Percentiles rank a stretch among this genome's conserved stretches.
Conservation (phyloP, 2,888 invertebrate species). For the Heliconius aoede region DNA sequence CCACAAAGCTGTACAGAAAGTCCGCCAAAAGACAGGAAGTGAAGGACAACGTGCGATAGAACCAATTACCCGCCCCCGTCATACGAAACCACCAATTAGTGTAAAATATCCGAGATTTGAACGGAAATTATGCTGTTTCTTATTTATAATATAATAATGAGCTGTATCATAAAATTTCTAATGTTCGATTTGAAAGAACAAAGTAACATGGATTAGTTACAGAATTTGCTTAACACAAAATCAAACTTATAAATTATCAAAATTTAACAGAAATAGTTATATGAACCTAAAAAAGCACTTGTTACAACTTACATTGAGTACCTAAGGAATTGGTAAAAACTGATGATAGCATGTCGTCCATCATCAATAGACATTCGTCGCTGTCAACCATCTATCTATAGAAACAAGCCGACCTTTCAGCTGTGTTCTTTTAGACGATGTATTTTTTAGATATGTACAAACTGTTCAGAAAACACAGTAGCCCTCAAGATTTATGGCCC, state of each 20-base stretch:
- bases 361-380: slow-evolving; percentile 34
- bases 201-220: neutral
- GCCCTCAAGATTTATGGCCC: slow-evolving; percentile 74
- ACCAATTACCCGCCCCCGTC: slow-evolving; percentile 81
- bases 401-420: slow-evolving; percentile 46
- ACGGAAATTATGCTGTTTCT: slow-evolving; percentile 64
- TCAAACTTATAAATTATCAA: neutral
- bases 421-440: slow-evolving; percentile 37
- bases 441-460: slow-evolving; percentile 39
- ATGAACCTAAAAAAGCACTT: no score
- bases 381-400: slow-evolving; percentile 36
- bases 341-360: slow-evolving; percentile 21
- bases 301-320: neutral
- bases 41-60: slow-evolving; percentile 75
- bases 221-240: neutral
- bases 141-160: slow-evolving; percentile 4
- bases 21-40: slow-evolving; percentile 80
- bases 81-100: slow-evolving; percentile 81
- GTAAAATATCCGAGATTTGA: slow-evolving; percentile 71
- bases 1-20: slow-evolving; percentile 62
- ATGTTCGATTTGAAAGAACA: neutral
- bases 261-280: no score
- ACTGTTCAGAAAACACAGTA: slow-evolving; percentile 51
- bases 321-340: neutral
- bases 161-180: neutral